Evolutionary conservation across 1,140 invertebrate species (phyloP).

Genomic region (Mya arenaria): DNA sequence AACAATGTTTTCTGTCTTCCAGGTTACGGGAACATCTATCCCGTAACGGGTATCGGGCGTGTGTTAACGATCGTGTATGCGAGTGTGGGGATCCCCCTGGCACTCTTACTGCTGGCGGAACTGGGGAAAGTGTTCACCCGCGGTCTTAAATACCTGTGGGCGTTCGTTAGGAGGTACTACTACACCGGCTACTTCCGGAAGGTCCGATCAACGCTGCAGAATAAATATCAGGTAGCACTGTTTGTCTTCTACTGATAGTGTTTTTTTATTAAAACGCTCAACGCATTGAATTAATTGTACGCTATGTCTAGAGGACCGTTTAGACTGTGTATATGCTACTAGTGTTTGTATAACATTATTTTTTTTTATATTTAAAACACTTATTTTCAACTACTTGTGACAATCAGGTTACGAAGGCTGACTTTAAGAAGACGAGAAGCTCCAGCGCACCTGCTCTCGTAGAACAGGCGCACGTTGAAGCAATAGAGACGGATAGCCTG

Average conservation of each 20-base stretch:
- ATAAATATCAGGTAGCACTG: constrained; percentile 27
- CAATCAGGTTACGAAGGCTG: too few relatives aligned
- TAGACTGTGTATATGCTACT: too few relatives aligned
- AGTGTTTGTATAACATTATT: too few relatives aligned
- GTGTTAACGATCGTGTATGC: constrained; percentile 95
- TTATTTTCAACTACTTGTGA: too few relatives aligned
- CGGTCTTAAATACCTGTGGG: constrained; percentile 68
- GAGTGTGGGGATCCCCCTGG: constrained; percentile 96
- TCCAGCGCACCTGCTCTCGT: too few relatives aligned
- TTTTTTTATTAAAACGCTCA: too few relatives aligned
- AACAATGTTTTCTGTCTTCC: constrained; percentile 80
- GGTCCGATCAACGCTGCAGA: background rate
- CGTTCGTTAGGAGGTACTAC: constrained; percentile 55
- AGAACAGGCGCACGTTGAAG: too few relatives aligned
- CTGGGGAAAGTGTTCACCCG: constrained; percentile 74
- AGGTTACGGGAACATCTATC: constrained; percentile 97
- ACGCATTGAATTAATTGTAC: too few relatives aligned
- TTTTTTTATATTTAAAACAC: too few relatives aligned
- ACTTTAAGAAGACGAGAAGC: too few relatives aligned
- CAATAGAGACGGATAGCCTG: background rate
- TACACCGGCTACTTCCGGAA: constrained; percentile 29
- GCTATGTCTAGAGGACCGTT: too few relatives aligned
- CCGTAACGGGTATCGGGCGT: constrained; percentile 91
- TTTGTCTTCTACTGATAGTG: too few relatives aligned
- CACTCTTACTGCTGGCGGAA: constrained; percentile 84